phyloP scores from a whole-genome alignment of 2,888 invertebrate species.

The Biston stratarius region DNA sequence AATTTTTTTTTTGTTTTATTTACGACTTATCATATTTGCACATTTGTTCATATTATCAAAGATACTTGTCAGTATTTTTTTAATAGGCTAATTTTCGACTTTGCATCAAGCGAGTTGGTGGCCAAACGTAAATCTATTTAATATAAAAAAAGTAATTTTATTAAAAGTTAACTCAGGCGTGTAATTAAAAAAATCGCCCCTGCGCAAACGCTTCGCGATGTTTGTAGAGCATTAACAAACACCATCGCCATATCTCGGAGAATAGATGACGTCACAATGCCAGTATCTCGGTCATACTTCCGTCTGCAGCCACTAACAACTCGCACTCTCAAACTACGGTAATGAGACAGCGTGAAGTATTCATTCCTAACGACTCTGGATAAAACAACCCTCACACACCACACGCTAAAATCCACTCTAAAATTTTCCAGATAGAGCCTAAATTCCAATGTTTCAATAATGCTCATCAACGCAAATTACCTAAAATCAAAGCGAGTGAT shows the following conservation, averaged over 20 bases:
- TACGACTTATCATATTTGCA: too few relatives aligned
- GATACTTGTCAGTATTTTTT: too few relatives aligned
- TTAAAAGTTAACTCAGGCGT: too few relatives aligned
- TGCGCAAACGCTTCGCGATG: too few relatives aligned
- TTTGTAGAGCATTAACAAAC: background rate
- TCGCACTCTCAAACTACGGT: conserved; percentile 56
- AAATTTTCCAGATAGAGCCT: conserved; percentile 11
- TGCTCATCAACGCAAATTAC: conserved; percentile 44
- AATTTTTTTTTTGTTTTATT: too few relatives aligned
- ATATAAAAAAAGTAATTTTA: too few relatives aligned
- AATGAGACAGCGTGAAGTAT: conserved; percentile 61
- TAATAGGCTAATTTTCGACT: too few relatives aligned
- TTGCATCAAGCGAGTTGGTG: too few relatives aligned
- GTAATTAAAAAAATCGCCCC: too few relatives aligned
- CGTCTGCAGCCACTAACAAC: conserved; percentile 45
- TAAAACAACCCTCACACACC: conserved; percentile 46
- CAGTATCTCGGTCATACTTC: conserved; percentile 52
- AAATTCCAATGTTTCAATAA: conserved; percentile 27
- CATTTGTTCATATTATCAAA: too few relatives aligned
- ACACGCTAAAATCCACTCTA: conserved; percentile 45
- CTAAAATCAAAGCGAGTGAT: conserved; percentile 51
- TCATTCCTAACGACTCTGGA: conserved; percentile 54
- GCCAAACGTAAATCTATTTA: too few relatives aligned
- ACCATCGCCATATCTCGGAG: conserved; percentile 31
- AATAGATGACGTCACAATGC: conserved; percentile 51